Evolutionary conservation across 2,888 invertebrate genomes (phyloP).

Genomic region (Pseudococcus viburni): DNA sequence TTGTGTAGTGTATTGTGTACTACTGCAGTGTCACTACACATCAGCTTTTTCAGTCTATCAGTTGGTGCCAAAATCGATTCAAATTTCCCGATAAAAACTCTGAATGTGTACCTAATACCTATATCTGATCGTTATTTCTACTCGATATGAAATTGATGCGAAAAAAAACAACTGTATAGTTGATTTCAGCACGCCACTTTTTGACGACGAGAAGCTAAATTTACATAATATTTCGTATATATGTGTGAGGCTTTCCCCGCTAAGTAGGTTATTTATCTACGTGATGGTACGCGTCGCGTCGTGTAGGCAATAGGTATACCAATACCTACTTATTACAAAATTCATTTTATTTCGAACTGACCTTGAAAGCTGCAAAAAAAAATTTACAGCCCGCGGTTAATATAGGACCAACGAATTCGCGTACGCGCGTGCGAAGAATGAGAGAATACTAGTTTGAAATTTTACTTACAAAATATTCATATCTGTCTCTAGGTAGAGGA

Average conservation of each 20-base stretch:
- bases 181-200: not conserved
- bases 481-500: not conserved
- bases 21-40: too few relatives aligned
- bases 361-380: constrained; percentile 12
- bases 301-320: not conserved
- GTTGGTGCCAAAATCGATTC: not conserved
- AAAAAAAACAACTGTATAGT: not conserved
- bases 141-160: not conserved
- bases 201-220: not conserved
- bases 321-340: constrained; percentile 6
- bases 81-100: not conserved
- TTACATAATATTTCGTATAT: not conserved
- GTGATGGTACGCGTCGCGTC: not conserved
- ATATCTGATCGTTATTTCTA: not conserved
- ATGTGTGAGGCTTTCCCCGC: not conserved
- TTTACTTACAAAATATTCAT: not conserved
- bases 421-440: not conserved
- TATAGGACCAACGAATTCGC: not conserved
- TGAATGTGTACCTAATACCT: not conserved
- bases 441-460: too few relatives aligned
- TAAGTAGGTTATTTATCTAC: not conserved
- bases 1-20: too few relatives aligned
- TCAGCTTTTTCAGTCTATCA: too few relatives aligned
- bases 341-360: not conserved
- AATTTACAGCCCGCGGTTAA: not conserved